Evolutionary conservation across 2,113 vertebrate species (phyloP).

Genomic region (Tachuris rubrigastra): DNA sequence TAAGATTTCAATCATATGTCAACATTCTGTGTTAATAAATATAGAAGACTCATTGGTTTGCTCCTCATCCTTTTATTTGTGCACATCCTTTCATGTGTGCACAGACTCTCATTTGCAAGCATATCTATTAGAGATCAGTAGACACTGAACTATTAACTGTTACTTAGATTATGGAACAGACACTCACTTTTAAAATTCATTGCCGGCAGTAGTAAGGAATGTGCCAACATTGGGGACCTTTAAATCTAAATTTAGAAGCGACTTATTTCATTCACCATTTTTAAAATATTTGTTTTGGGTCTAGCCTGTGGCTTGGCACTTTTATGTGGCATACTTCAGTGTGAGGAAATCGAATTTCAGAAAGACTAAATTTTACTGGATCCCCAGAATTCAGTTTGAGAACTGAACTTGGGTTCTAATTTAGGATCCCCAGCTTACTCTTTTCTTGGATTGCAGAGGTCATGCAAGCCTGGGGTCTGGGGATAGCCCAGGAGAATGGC

Average conservation of each 20-base stretch:
- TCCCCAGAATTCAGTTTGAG: constrained; percentile 17
- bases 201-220: constrained; percentile 45
- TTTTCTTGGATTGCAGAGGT: background rate
- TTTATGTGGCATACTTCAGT: background rate
- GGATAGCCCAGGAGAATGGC: background rate
- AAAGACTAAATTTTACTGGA: constrained; percentile 22
- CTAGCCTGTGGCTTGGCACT: constrained; percentile 65
- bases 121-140: background rate
- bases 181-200: constrained; percentile 37
- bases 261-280: constrained; percentile 66
- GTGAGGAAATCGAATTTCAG: constrained; percentile 33
- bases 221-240: constrained; percentile 43
- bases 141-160: background rate
- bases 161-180: constrained; percentile 51
- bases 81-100: background rate
- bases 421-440: background rate
- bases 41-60: background rate
- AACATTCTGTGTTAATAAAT: background rate
- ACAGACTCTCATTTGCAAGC: background rate
- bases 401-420: background rate
- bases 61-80: background rate
- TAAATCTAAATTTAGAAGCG: constrained; percentile 66
- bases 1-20: background rate
- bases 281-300: constrained; percentile 67
- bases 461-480: background rate